Evolutionary conservation across 35 echinoderm and acorn worm species (phyloP).

Genomic region (Acanthaster planci): DNA sequence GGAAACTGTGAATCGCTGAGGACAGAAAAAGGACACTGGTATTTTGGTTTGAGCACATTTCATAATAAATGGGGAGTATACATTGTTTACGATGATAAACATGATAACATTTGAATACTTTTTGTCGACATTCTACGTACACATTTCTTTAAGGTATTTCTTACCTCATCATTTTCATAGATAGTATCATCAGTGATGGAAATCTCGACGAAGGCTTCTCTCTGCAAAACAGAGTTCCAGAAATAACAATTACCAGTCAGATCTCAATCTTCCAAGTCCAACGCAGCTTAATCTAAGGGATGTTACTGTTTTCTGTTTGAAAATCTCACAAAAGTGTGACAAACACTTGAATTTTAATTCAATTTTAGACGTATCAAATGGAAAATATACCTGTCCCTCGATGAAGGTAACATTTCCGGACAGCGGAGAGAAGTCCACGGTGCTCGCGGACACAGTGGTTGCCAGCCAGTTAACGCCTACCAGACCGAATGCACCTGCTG

Average conservation of each 20-base stretch:
- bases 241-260: not conserved
- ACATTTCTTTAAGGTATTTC: too few species aligned
- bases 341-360: too few species aligned
- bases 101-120: too few species aligned
- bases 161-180: slow-evolving; percentile 82
- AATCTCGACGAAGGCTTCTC: slow-evolving; percentile 54
- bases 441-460: slow-evolving; percentile 61
- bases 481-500: slow-evolving; percentile 64
- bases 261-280: too few species aligned
- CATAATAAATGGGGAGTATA: too few species aligned
- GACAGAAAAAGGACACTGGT: not conserved
- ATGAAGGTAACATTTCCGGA: slow-evolving; percentile 82
- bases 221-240: slow-evolving; percentile 41
- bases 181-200: slow-evolving; percentile 72
- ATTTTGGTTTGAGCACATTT: too few species aligned
- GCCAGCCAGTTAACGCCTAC: slow-evolving; percentile 86
- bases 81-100: too few species aligned
- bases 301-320: too few species aligned
- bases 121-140: too few species aligned
- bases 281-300: too few species aligned
- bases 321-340: too few species aligned
- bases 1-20: slow-evolving; percentile 75
- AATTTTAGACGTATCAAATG: too few species aligned
- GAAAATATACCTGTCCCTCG: slow-evolving; percentile 62
- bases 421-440: slow-evolving; percentile 71